A percentile compares a stretch with the other conserved stretches of the same genome.
These are phyloP conservation scores for Galaxea fascicularis DNA, from an alignment of 92 coral and sea anemone species.

Conservation along the genomic window DNA sequence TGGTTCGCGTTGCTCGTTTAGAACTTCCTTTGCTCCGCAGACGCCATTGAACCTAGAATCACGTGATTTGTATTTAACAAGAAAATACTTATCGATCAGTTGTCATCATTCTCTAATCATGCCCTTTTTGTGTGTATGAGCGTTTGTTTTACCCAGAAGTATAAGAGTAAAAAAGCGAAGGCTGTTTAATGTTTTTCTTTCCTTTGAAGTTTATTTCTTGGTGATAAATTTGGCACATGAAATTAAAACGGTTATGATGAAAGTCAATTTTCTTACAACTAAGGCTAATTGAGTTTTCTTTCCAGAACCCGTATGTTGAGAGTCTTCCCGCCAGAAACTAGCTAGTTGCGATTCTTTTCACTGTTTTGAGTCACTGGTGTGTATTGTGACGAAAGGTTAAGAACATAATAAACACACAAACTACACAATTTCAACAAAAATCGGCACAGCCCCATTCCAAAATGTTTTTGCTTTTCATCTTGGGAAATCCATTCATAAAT, in stretches of 20 bases:
- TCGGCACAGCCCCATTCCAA: too few relatives aligned
- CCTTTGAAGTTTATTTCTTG: neutral
- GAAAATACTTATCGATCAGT: constrained; percentile 25
- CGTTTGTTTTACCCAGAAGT: neutral
- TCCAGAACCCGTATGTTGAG: constrained; percentile 75
- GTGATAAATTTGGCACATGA: neutral
- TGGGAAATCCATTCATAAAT: too few relatives aligned
- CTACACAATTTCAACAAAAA: too few relatives aligned
- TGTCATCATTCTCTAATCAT: neutral
- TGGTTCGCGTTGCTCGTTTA: constrained; percentile 55
- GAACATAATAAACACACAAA: too few relatives aligned
- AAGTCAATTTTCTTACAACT: neutral
- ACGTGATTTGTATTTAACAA: constrained; percentile 59
- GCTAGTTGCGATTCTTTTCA: too few relatives aligned
- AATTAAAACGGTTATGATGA: neutral
- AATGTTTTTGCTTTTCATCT: too few relatives aligned
- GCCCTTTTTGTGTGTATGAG: neutral
- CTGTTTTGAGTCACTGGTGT: neutral
- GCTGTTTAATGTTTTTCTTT: too few relatives aligned
- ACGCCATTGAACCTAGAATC: constrained; percentile 71
- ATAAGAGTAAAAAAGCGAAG: neutral
- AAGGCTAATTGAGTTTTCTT: neutral
- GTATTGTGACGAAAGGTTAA: too few relatives aligned
- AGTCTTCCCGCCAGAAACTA: constrained; percentile 67
- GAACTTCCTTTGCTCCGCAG: constrained; percentile 94